Evolutionary conservation across 2,888 invertebrate genomes (phyloP).

Genomic region (Blastobasis lacticolella): DNA sequence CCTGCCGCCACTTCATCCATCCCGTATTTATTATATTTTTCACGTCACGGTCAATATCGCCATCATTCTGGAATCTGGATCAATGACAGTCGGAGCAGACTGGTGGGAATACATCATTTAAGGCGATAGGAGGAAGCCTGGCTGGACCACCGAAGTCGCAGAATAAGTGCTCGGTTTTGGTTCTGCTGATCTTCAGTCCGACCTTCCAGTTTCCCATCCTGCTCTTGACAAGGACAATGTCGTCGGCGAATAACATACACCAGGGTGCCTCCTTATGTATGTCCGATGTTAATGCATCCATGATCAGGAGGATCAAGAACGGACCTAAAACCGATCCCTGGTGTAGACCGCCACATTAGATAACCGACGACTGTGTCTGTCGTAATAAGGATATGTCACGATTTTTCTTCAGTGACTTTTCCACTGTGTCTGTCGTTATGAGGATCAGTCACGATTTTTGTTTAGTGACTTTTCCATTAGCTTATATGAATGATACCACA

Average conservation of each 20-base stretch:
- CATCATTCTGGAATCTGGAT: background rate
- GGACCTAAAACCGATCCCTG: conserved; percentile 10
- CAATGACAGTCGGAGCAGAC: background rate
- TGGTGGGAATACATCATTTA: too few species aligned
- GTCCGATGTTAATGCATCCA: conserved; percentile 6
- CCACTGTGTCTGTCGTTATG: too few species aligned
- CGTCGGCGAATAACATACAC: background rate
- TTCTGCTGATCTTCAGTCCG: background rate
- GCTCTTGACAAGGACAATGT: background rate
- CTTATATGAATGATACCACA: too few species aligned
- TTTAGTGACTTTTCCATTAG: too few species aligned
- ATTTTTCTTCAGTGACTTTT: too few species aligned
- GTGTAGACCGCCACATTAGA: conserved; percentile 2
- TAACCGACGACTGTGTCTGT: too few species aligned
- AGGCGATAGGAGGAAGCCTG: too few species aligned
- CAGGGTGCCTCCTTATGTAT: conserved; percentile 2
- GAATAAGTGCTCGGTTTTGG: background rate
- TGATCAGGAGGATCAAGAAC: conserved; percentile 7
- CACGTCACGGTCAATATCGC: background rate
- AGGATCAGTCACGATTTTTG: too few species aligned
- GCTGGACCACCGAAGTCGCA: too few species aligned
- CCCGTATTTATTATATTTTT: background rate
- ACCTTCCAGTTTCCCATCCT: background rate
- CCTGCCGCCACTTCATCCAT: too few species aligned
- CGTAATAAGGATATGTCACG: too few species aligned